Percentiles rank a stretch among this genome's conserved stretches.
Evolutionary conservation across 2,888 invertebrate genomes (phyloP).

Genomic region (Eristalis arbustorum): DNA sequence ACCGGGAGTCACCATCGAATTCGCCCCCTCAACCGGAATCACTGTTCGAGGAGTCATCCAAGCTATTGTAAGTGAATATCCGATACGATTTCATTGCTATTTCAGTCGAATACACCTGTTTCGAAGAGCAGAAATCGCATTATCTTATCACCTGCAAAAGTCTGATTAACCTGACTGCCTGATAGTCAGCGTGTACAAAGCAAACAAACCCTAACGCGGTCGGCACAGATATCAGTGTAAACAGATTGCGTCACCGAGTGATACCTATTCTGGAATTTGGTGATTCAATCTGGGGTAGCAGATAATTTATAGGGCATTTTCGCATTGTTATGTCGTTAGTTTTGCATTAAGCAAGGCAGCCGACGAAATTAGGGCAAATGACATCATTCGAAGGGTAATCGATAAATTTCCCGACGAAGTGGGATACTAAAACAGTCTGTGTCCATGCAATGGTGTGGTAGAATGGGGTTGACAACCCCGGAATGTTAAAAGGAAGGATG

Average conservation of each 20-base stretch:
- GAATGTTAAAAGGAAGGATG: not conserved
- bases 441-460: conserved; percentile 29
- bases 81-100: conserved; percentile 24
- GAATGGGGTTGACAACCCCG: conserved; percentile 41
- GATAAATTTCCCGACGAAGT: conserved; percentile 29
- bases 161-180: conserved; percentile 44
- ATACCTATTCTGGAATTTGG: not conserved
- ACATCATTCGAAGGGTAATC: conserved; percentile 65
- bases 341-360: conserved; percentile 50
- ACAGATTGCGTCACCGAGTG: conserved; percentile 56
- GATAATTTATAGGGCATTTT: conserved; percentile 7
- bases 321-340: conserved; percentile 17
- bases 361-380: conserved; percentile 59
- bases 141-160: conserved; percentile 65
- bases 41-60: conserved; percentile 93
- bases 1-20: conserved; percentile 93
- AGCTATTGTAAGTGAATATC: conserved; percentile 88
- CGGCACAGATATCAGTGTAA: conserved; percentile 47
- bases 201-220: conserved; percentile 48
- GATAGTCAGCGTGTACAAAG: conserved; percentile 26
- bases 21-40: conserved; percentile 95
- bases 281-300: not conserved
- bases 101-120: conserved; percentile 47
- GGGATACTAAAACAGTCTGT: not conserved
- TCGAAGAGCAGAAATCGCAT: conserved; percentile 18